Evolutionary conservation across 2,888 invertebrate species (phyloP).

Genomic region (Rhabditoides inermis): DNA sequence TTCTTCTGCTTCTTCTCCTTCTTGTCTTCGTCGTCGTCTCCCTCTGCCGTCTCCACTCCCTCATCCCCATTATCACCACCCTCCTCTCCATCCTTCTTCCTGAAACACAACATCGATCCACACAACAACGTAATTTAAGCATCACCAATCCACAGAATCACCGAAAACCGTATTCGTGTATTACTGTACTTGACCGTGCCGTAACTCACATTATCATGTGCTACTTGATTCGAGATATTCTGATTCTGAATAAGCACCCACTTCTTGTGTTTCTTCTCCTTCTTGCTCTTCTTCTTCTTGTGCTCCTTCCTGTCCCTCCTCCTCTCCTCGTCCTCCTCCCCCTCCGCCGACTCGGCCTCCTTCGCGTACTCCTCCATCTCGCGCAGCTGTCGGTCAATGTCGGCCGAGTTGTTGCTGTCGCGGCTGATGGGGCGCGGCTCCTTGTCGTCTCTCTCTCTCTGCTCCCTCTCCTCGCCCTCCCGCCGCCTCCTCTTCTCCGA

Average conservation of each 20-base stretch:
- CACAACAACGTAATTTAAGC: too few relatives aligned
- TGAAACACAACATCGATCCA: too few relatives aligned
- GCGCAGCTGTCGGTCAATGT: neutral
- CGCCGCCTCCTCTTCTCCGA: neutral
- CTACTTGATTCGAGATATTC: too few relatives aligned
- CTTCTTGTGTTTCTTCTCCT: constrained; percentile 24
- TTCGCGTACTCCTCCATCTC: constrained; percentile 6
- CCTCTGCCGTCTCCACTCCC: constrained; percentile 1
- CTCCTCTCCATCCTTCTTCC: neutral
- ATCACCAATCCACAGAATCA: too few relatives aligned
- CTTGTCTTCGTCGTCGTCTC: constrained; percentile 8
- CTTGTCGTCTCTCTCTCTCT: constrained; percentile 5
- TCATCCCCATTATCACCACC: neutral
- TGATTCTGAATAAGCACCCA: neutral
- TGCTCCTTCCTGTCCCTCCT: constrained; percentile 20
- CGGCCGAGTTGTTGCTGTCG: neutral
- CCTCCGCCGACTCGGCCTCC: constrained; percentile 6
- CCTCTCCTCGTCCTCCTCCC: constrained; percentile 1
- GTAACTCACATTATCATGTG: too few relatives aligned
- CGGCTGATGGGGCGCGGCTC: constrained; percentile 2
- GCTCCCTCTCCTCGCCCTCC: constrained; percentile 4
- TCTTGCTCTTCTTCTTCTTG: constrained; percentile 30
- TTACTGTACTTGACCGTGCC: too few relatives aligned
- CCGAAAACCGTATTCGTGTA: too few relatives aligned
- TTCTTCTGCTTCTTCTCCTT: constrained; percentile 6